These are phyloP conservation scores for Cololabis saira DNA, from an alignment of 2,113 vertebrate genomes.

Conservation along the genomic window DNA sequence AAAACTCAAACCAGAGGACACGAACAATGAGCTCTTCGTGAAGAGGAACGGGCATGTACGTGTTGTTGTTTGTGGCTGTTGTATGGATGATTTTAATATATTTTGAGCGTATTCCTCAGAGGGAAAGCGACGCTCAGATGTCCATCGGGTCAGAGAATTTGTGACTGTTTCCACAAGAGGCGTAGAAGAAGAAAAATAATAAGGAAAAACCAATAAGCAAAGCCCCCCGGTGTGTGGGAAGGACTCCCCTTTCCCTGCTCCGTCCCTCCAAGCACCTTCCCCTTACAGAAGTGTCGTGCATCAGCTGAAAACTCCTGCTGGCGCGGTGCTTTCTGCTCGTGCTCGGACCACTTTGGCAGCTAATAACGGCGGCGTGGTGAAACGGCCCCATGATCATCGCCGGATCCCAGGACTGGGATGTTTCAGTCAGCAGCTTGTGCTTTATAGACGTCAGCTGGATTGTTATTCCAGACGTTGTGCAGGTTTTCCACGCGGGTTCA, in stretches of 20 bases:
- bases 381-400: conserved; percentile 43
- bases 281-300: conserved; percentile 15
- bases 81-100: conserved; percentile 21
- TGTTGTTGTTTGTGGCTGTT: conserved; percentile 9
- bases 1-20: background rate
- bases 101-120: conserved; percentile 27
- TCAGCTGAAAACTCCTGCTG: conserved; percentile 48
- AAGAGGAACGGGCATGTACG: background rate
- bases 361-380: conserved; percentile 33
- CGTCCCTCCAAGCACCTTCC: conserved; percentile 41
- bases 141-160: background rate
- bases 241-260: background rate
- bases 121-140: conserved; percentile 11
- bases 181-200: background rate
- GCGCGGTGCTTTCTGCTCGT: conserved; percentile 27
- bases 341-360: conserved; percentile 18
- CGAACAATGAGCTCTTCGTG: too few relatives aligned
- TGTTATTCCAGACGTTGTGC: conserved; percentile 10
- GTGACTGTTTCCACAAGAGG: background rate
- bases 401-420: conserved; percentile 27
- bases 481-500: background rate
- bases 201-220: background rate
- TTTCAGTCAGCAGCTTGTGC: conserved; percentile 45
- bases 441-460: too few relatives aligned
- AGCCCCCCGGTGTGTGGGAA: conserved; percentile 6